Conservation (phyloP, 64 coral and sea anemone species). For the Orbicella faveolata region DNA sequence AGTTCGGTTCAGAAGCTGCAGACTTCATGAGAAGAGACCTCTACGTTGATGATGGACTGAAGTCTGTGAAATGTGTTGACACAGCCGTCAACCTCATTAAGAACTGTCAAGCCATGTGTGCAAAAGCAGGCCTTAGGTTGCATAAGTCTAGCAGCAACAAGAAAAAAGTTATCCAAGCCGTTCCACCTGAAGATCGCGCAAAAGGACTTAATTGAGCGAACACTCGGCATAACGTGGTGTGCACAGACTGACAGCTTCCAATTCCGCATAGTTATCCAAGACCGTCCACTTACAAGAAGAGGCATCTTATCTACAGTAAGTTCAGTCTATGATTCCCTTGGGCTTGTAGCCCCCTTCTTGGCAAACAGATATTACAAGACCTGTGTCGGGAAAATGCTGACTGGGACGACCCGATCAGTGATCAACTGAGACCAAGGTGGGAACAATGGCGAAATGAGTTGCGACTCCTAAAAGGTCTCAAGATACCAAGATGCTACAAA, state of each 20-base stretch:
- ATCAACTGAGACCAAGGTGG: conserved; percentile 24
- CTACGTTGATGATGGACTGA: conserved; percentile 49
- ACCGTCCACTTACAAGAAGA: conserved; percentile 19
- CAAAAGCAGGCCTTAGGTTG: conserved; percentile 19
- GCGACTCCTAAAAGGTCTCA: conserved; percentile 17
- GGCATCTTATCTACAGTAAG: conserved; percentile 22
- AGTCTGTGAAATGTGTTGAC: conserved; percentile 12
- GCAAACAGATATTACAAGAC: conserved; percentile 27
- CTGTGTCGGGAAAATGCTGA: conserved; percentile 21
- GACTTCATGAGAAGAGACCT: conserved; percentile 18
- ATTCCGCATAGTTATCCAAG: conserved; percentile 19
- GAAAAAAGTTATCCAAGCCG: conserved; percentile 25
- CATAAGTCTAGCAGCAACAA: conserved; percentile 49
- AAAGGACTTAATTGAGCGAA: conserved; percentile 23
- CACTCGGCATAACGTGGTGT: conserved; percentile 12
- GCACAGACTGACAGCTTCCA: conserved; percentile 13
- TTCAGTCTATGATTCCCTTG: conserved; percentile 13
- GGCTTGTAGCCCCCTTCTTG: not conserved
- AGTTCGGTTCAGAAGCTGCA: conserved; percentile 17
- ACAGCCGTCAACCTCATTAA: conserved; percentile 1
- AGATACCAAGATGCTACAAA: conserved; percentile 33
- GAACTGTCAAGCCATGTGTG: conserved; percentile 21
- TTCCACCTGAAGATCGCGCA: conserved; percentile 19
- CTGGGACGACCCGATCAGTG: conserved; percentile 44
- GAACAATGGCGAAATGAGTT: conserved; percentile 28